Base-by-base conservation (phyloP, 1,140 invertebrate species). In the Drosophila kohkoa region DNA sequence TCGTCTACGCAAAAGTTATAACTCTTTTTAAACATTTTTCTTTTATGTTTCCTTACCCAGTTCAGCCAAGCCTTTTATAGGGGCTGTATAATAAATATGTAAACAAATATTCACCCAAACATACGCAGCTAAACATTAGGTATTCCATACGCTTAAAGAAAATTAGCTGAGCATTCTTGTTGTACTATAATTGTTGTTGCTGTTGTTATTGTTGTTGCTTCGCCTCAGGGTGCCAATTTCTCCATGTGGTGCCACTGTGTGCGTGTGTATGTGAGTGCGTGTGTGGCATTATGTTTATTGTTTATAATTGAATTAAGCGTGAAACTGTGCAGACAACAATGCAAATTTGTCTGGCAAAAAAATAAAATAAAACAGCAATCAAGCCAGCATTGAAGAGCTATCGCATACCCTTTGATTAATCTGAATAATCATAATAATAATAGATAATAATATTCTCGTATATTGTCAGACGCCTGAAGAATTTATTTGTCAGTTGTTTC, bases 271-370 rank as follows among this genome's bases (percentile, higher is more conserved):
- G 35, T 38, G 35, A 38, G 35, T 38, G 35, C 35, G 6, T 20
- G 35, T 65, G 57, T 57, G 64, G 70, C 62, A 64, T 67, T 79
- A 76, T 87, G 82, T 83, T 87, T 88, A 88, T 88, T 87, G 80
- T 87, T 87, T 87, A 83, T 80, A 88, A 88, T 88, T 87, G 66
- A 88, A 87, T 87, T 87, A 88, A 74, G 83, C 83, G 67, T 83
- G 85, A 88, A 82, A 78, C 46, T 77, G 55, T 64, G 62, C 77
- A 82, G 73, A 58, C 63, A 28, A 75, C 49, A 63, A 67, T 59
- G 73, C 60, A 59, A 64, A 71, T 71, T 65, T 65, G 46, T 57
- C 54, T 41, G 54, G 7, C 51, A 2, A 13, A 43, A 52, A 15
- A 32, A 20, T 20, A 20, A 20, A 20, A 20, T 2, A 25, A 25